These are phyloP conservation scores for Cyclura pinguis DNA, from an alignment of 2,797 vertebrate species.

Conservation along the genomic window DNA sequence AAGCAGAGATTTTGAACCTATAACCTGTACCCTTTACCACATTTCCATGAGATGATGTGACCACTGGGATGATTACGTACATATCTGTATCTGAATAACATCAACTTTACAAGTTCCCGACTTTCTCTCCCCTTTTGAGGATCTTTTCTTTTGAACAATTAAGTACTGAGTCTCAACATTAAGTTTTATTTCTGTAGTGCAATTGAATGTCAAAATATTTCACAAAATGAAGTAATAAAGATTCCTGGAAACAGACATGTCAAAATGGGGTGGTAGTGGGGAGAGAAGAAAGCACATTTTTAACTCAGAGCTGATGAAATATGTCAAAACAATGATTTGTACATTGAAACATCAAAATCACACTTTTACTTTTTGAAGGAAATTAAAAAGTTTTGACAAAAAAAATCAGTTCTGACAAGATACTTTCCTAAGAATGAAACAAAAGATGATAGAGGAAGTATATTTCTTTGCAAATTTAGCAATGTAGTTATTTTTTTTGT, in stretches of 20 bases:
- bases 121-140: not conserved
- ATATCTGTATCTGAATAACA: not conserved
- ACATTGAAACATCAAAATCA: conserved; percentile 35
- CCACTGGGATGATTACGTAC: not conserved
- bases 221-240: conserved; percentile 45
- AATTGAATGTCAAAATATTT: conserved; percentile 47
- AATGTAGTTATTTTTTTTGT: not conserved
- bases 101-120: not conserved
- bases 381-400: conserved; percentile 21
- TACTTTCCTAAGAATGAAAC: not conserved
- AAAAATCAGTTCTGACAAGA: conserved; percentile 33
- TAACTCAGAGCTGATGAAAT: conserved; percentile 43
- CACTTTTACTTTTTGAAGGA: conserved; percentile 34
- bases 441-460: not conserved
- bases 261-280: not conserved
- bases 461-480: not conserved
- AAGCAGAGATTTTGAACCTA: conserved; percentile 9
- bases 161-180: conserved; percentile 4
- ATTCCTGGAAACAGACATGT: conserved; percentile 38
- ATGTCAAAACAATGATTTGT: conserved; percentile 42
- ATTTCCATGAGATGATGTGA: not conserved
- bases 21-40: not conserved
- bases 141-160: conserved; percentile 4
- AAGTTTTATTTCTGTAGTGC: conserved; percentile 29
- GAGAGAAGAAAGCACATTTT: conserved; percentile 27